These are phyloP conservation scores for Neolamprologus caudopunctatus DNA, from an alignment of 2,113 vertebrate genomes.

Conservation along the genomic window DNA sequence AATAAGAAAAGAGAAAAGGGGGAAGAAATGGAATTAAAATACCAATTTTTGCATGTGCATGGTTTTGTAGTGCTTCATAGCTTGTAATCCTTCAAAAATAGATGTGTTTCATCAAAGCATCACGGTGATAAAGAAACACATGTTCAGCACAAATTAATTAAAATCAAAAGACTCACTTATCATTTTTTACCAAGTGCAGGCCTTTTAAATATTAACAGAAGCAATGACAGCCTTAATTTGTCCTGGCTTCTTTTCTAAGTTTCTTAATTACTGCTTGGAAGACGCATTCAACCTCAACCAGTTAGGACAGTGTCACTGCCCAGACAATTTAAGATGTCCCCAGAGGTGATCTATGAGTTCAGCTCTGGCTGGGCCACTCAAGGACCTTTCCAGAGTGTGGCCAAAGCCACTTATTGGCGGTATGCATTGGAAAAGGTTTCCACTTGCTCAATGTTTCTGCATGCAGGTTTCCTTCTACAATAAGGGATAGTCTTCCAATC, in stretches of 20 bases:
- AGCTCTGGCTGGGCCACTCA: neutral
- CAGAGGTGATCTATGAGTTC: neutral
- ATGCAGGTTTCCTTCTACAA: neutral
- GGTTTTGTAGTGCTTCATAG: neutral
- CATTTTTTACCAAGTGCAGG: neutral
- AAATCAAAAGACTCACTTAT: neutral
- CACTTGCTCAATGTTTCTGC: neutral
- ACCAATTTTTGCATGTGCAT: neutral
- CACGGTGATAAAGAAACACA: neutral
- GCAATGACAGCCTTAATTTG: neutral
- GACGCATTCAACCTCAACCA: neutral
- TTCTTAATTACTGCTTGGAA: neutral
- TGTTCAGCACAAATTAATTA: neutral
- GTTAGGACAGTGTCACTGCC: neutral
- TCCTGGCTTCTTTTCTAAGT: neutral
- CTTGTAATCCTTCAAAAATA: neutral
- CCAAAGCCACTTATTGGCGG: neutral
- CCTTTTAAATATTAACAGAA: neutral
- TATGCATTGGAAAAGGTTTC: neutral
- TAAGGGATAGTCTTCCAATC: neutral
- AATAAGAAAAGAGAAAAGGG: neutral
- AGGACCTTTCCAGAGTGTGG: neutral
- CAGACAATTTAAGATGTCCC: neutral
- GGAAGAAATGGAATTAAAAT: neutral
- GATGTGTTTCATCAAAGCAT: neutral